Conservation (phyloP, 2,797 vertebrate genomes). For the Enteromius trimaculatus region DNA sequence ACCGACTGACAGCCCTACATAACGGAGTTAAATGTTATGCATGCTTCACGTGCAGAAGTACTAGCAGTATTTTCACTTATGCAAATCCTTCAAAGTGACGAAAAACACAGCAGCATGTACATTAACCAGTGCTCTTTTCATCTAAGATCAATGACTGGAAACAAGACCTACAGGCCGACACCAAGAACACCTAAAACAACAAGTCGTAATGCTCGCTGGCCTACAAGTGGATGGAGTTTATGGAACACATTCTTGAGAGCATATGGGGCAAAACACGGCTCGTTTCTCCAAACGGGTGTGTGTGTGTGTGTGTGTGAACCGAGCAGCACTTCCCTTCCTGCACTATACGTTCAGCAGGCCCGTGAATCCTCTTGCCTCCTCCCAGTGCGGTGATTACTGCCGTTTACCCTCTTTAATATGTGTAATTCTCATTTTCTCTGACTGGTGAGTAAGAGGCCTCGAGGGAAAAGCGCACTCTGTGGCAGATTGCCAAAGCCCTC, state of each 20-base stretch:
- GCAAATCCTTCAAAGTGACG: neutral
- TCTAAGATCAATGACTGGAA: constrained; percentile 21
- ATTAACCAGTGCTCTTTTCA: constrained; percentile 11
- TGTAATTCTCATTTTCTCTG: constrained; percentile 85
- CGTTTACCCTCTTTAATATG: constrained; percentile 85
- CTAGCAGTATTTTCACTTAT: neutral
- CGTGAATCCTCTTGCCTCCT: constrained; percentile 77
- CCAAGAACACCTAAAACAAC: constrained; percentile 39
- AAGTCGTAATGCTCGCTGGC: constrained; percentile 2
- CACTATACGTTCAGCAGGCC: constrained; percentile 59
- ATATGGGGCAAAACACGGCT: constrained; percentile 12
- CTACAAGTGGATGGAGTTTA: constrained; percentile 39
- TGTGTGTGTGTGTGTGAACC: neutral
- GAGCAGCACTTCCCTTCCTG: constrained; percentile 26
- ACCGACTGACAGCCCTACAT: neutral
- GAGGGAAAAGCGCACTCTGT: constrained; percentile 73
- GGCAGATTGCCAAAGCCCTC: constrained; percentile 81
- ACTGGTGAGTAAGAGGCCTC: constrained; percentile 81
- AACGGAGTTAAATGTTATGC: neutral
- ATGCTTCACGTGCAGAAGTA: neutral
- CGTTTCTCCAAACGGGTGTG: constrained; percentile 18
- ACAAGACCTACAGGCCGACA: neutral
- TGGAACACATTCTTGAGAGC: constrained; percentile 32
- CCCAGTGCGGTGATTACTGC: constrained; percentile 80
- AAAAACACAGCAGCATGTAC: neutral